phyloP scores from a whole-genome alignment of 2,113 vertebrate genomes.

The Sorex araneus region DNA sequence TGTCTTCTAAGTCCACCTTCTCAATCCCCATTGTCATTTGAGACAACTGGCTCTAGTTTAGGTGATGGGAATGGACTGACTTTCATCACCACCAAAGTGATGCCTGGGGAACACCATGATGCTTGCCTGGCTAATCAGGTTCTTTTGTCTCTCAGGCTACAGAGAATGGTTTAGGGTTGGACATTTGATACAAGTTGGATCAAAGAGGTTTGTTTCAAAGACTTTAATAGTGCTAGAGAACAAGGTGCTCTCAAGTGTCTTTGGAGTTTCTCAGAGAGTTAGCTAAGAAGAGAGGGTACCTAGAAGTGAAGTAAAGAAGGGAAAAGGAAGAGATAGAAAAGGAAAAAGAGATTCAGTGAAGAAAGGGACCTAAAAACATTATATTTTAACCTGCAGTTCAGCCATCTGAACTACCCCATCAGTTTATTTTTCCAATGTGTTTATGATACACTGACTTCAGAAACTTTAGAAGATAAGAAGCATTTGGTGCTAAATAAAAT shows the following conservation, averaged over 20 bases:
- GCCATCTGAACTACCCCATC: not conserved
- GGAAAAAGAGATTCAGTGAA: not conserved
- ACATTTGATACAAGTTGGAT: not conserved
- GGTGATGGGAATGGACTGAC: not conserved
- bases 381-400: not conserved
- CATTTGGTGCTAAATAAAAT: not conserved
- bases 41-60: not conserved
- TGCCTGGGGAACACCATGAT: too few relatives aligned
- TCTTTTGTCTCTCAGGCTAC: not conserved
- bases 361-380: not conserved
- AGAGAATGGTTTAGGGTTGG: not conserved
- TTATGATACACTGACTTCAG: not conserved
- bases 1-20: not conserved
- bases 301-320: not conserved
- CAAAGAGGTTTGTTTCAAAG: not conserved
- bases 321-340: not conserved
- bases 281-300: not conserved
- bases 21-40: not conserved
- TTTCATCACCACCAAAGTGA: not conserved
- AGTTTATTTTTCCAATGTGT: too few relatives aligned
- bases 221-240: not conserved
- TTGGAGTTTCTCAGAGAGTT: not conserved
- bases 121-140: not conserved
- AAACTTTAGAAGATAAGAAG: constrained; percentile 14
- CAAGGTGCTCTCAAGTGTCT: not conserved